Evolutionary conservation across 2,888 invertebrate species (phyloP).

Genomic region (Pristionchus maxplancki): DNA sequence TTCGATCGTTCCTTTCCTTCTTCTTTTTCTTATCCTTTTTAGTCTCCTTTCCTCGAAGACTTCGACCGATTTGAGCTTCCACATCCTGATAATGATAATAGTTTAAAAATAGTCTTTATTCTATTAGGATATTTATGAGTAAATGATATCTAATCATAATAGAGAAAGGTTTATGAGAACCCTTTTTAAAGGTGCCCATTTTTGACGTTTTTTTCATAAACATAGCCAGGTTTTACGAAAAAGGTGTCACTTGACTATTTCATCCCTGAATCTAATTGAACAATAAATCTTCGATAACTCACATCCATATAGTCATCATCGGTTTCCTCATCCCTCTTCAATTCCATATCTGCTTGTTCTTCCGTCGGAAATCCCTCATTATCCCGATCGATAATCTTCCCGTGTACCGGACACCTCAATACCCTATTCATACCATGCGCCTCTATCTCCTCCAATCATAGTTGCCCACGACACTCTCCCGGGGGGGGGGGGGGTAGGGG

Average conservation of each 20-base stretch:
- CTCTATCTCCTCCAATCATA: not conserved
- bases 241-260: too few species aligned
- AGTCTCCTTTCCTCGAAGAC: conserved; percentile 55
- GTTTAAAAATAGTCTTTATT: too few species aligned
- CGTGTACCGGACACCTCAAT: conserved; percentile 71
- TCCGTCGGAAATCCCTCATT: conserved; percentile 66
- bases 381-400: conserved; percentile 70
- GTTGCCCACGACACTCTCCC: too few species aligned
- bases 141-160: too few species aligned
- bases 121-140: too few species aligned
- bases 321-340: conserved; percentile 43
- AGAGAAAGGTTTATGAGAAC: too few species aligned
- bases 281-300: too few species aligned
- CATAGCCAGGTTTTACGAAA: too few species aligned
- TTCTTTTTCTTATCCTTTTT: conserved; percentile 56
- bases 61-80: conserved; percentile 59
- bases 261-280: too few species aligned
- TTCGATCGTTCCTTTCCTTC: conserved; percentile 42
- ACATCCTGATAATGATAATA: conserved; percentile 58
- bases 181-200: too few species aligned
- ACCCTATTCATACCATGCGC: not conserved
- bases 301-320: conserved; percentile 58
- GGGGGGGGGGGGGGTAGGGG: too few species aligned
- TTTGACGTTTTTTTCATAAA: too few species aligned
- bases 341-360: conserved; percentile 41